Evolutionary conservation across 2,113 vertebrate genomes (phyloP), one percentile per base, ranked within the genome.

Genomic region (Monopterus albus): DNA sequence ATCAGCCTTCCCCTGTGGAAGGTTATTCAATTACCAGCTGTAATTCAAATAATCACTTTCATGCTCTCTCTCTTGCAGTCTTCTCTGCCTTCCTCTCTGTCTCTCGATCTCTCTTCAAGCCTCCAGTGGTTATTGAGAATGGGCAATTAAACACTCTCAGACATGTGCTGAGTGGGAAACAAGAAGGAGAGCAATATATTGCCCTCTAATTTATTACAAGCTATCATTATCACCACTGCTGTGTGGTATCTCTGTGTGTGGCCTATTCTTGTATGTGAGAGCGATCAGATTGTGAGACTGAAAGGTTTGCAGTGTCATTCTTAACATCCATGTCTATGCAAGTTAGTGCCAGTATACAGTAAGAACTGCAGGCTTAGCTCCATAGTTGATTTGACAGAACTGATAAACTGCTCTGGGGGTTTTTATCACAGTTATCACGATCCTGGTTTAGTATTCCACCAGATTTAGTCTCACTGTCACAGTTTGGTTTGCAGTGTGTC

Each of bases 21-120:
- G 63, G 62, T 88, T 82, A 90, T 77, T 90, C 72, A 90, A 89
- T 91, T 88, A 87, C 52, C 80, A 87, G 62, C 78, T 76, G 78
- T 87, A 84, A 91, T 38, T 4, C 83, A 88, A 86, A 89, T 88
- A 90, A 89, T 84, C 79, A 65, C 73, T 85, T 79, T 71, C 61
- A 40, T 39, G 50, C 76, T 60, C 74, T 56, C 60, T 2, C 53
- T n/a, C 69, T 65, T 25, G 43, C 42, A 23, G 21, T 63, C 58
- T 43, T 23, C 57, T 64, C 80, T 75, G 50, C 7, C 52, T 49
- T 58, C 49, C 69, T 55, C 58, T 14, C 5, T 5, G 43, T 67
- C 47, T 67, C 74, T 67, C 35, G 5, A 18, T 56, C 59, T 39
- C 69, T 73, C 59, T 43, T 67, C 78, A 43, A 42, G 65, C 64